Evolutionary conservation across 2,888 invertebrate species (phyloP), one percentile per base, ranked within the genome.

Genomic region (Andrena flavipes): DNA sequence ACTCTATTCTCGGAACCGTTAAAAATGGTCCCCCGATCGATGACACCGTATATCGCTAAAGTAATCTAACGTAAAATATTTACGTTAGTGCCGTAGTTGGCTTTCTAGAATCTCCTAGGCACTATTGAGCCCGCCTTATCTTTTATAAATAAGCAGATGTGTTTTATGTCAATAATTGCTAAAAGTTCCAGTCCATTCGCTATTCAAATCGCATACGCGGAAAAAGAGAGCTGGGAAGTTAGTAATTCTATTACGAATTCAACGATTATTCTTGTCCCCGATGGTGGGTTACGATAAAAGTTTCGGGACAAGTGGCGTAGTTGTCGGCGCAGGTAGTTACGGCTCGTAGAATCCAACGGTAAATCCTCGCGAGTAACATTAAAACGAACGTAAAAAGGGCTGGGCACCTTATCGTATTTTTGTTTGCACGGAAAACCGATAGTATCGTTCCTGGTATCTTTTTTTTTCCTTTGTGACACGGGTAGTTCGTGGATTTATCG

Each of bases 371-470:
- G 26, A 8, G 69, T 54, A 13, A 65, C 54, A 56, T 84, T 71
- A 54, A 59, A 60, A 48, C 13, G 20, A 74, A 76, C 76, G 49
- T 62, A 67, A 87, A 82, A 77, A 80, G 80, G 80, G 80, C 73
- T 70, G 48, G 74, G 62, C 73, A 6, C 30, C 67, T 84, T 87
- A 87, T 87, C 88, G 59, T 64, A 68, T 64, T 80, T 76, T 69
- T 72, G 76, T 86, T 80, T 86, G 71, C 76, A 59, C 78, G 29
- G 60, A 82, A 62, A 65, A 42, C 63, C 75, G 81, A 87, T 81
- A 72, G 26, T 71, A 82, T 82, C 78, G 35, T 30, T 30, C 1
- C 23, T 26, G 51, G 56, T 79, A 80, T 87, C 69, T 23, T 23
- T 29, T 49, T 76, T 13, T 33, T 59, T 54, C 23, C 20, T 26